Base-by-base conservation (phyloP, 1,140 invertebrate genomes). In the Geopemphigus sp. region DNA sequence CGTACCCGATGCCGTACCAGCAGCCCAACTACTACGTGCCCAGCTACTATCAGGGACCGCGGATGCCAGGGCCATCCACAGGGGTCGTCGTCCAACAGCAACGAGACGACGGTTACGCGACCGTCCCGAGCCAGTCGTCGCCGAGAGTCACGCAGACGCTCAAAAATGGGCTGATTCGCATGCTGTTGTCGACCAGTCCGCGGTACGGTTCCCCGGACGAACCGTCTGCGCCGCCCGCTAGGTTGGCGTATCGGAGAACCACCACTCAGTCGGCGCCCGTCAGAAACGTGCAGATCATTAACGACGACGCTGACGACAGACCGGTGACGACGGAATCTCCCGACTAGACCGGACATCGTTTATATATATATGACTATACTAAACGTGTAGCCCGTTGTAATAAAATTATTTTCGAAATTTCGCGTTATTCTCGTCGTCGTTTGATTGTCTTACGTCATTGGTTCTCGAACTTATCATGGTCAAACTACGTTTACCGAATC, bases 261-360 rank as follows among this genome's bases (percentile, higher is more conserved):
- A 39, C 45, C 5, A 70, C 47, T 14, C 59, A 72, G 5, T 72
- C 64, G 2, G 39, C 78, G 26, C 83, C 83, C 0, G 66, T 83
- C n/a, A 80, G 83, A 47, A 83, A 80, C 76, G 74, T 83, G 10
- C 82, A 83, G 54, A 83, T 83, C 26, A 24, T 83, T 5, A 73
- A 19, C 32, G 45, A 61, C 1, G 56, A 17, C 15, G 29, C 15
- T 5, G 45, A 56, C 17, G 61, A 11, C 72, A 66, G 81, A 78
- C 72, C 63, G 5, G 59, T 76, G 15, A 81, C 81, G 0, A 81
- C 81, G 10, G 81, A 81, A 24, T 12, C 61, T 8, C 68, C 81
- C 6, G 81, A 81, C 47, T 80, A 80, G 57, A 12, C 39, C n/a
- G 39, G n/a, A n/a, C 5, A 45, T 45, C 39, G 39, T 45, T 45